Evolutionary conservation across 2,113 vertebrate genomes (phyloP).

Genomic region (Baryphthengus martii): DNA sequence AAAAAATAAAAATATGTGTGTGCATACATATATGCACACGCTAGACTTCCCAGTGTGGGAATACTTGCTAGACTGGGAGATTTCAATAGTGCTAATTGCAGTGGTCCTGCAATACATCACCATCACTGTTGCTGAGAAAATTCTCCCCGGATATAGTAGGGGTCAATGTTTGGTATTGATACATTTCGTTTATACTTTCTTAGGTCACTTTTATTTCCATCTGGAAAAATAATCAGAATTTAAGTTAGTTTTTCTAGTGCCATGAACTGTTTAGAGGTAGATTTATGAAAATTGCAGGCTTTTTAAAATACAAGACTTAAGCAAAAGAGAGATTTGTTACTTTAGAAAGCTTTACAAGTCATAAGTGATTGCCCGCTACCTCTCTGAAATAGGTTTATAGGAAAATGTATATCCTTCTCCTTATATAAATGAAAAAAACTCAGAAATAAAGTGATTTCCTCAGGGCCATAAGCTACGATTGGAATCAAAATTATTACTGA

Average conservation of each 20-base stretch:
- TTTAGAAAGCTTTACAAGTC: neutral
- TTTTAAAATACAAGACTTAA: neutral
- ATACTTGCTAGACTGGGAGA: neutral
- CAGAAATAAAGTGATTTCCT: slow-evolving; percentile 22
- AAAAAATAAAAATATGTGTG: too few relatives aligned
- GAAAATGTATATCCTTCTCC: neutral
- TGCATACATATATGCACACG: neutral
- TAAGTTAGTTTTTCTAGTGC: neutral
- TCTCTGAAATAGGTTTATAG: neutral
- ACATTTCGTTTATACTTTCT: neutral
- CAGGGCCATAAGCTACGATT: neutral
- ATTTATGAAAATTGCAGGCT: neutral
- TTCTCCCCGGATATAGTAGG: neutral
- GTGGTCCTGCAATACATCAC: neutral
- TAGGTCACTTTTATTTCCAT: neutral
- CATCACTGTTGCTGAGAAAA: neutral
- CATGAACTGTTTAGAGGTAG: neutral
- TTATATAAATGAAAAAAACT: neutral
- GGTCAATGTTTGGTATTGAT: neutral
- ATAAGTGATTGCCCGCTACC: neutral
- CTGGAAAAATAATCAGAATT: neutral
- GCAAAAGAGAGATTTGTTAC: neutral
- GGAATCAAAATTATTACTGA: neutral
- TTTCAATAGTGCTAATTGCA: neutral
- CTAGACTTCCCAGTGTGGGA: neutral